Base-by-base conservation (phyloP, 2,888 invertebrate species). In the Nematopogon swammerdamellus region DNA sequence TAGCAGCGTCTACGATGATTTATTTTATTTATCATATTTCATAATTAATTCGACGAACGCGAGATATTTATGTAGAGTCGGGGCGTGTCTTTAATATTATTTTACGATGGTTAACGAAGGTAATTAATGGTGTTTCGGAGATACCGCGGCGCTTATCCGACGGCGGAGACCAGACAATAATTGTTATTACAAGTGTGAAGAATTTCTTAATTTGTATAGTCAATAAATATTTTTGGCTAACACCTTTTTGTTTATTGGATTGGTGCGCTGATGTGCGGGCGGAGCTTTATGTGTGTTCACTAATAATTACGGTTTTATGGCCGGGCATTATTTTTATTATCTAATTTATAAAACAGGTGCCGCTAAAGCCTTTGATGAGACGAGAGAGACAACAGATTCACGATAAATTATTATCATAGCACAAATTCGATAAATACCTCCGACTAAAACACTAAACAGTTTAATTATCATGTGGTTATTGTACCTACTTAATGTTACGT, bases 181-280 rank as follows among this genome's bases (percentile, higher is more conserved):
- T 63, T 61, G 58, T 62, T 60, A 57, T 64, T 61, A 59, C 60
- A 61, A 62, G 69, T 67, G 68, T 69, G 64, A 69, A 72, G 64
- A 69, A 72, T 71, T 65, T 59, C 59, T 68, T 72, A 74, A 77
- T 76, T 72, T 69, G 70, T 65, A 64, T 60, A 68, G 73, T 73
- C 71, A 74, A 74, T 70, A 64, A 68, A 68, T 17, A 19, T 44
- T 68, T 62, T 63, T 36, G 8, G 11, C 36, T 8, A 36, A 36
- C 25, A 25, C 25, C n/a, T 36, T 36, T 6, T 36, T 6, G 3
- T 36, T 36, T 36, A 36, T 36, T 3, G 8, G 36, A 36, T 4
- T 14, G 11, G n/a, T 3, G 36, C 36, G 36, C 10, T 10, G 25
- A 10, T 36, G 36, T 36, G 25, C 25, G 25, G 25, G n/a, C 3